Evolutionary conservation across 92 coral and sea anemone genomes (phyloP), one percentile per base, ranked within the genome.

Genomic region (Palythoa grandiflora): DNA sequence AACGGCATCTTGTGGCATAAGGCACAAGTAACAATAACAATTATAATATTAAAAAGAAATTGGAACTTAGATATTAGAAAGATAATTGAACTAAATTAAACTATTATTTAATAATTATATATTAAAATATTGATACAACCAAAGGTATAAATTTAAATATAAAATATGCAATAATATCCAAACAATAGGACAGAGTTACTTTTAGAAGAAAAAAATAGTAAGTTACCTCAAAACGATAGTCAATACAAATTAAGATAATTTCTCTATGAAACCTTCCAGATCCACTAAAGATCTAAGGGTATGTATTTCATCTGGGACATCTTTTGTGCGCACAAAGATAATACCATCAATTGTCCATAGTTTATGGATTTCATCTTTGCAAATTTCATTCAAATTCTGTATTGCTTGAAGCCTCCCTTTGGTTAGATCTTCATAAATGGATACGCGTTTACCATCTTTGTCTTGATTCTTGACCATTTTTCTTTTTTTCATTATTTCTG

Each of bases 361-460:
- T 66, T 77, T 77, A 77, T 72, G 47, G 81, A 53, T 50, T 75
- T 9, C 21, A 75, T 75, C 79, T 75, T 77, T 77, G 12, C 10
- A 53, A 77, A 21, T 77, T 77, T 12, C 57, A 50, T 75, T 75
- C 60, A 75, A 47, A 2, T 48, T 75, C 79, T 48, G 59, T 75
- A 75, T 75, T n/a, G 79, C 61, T 50, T 75, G 61, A 48, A 75
- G 79, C 60, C 60, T 75, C 79, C 79, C 61, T 75, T 53, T 77
- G 66, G 66, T 17, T 28, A 77, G 66, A 53, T 77, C 65, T 77
- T 77, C 81, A 77, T 77, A 53, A 77, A 77, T 77, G 63, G 81
- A 74, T 12, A 76, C 6, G 66, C 65, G 65, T 51, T 76, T 76
- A 35, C 57, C 65, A 76, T 52, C 40, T 50, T 76, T 50, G 80